phyloP scores from a whole-genome alignment of 30 jellyfish, hydroid and myxozoan genomes.

The Haliclystus octoradiatus region DNA sequence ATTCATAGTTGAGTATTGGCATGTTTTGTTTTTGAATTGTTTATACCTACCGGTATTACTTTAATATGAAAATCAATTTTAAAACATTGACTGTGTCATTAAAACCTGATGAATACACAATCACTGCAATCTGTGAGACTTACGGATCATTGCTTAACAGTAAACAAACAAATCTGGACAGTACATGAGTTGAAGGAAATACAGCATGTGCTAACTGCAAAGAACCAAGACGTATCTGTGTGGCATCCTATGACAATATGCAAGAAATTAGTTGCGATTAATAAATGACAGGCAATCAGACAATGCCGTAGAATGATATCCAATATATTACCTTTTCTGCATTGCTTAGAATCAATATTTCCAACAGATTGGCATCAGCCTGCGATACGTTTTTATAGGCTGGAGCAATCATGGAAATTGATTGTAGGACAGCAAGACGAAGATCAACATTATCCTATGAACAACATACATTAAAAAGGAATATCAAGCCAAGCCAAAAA shows the following conservation, averaged over 20 bases:
- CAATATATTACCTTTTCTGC: conserved; percentile 32
- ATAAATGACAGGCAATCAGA: background rate
- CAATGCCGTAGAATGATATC: conserved; percentile 5
- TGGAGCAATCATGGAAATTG: conserved; percentile 63
- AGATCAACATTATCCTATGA: conserved; percentile 48
- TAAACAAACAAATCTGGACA: conserved; percentile 63
- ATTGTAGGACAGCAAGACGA: conserved; percentile 55
- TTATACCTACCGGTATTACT: too few species aligned
- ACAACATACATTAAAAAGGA: too few species aligned
- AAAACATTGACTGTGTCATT: too few species aligned
- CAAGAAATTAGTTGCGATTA: background rate
- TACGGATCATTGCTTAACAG: conserved; percentile 40
- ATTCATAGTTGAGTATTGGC: too few species aligned
- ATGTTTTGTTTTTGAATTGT: too few species aligned
- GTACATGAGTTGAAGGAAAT: conserved; percentile 52
- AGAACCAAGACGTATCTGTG: conserved; percentile 50
- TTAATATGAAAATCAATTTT: too few species aligned
- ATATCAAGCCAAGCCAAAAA: too few species aligned
- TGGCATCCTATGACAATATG: conserved; percentile 32
- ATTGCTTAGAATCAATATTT: conserved; percentile 48
- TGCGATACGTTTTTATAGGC: conserved; percentile 40
- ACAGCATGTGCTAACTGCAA: conserved; percentile 67
- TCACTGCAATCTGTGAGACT: too few species aligned
- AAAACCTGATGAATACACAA: too few species aligned
- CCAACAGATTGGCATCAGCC: conserved; percentile 51